Conservation (phyloP, 2,113 vertebrate genomes). For the Prietella phreatophila region DNA sequence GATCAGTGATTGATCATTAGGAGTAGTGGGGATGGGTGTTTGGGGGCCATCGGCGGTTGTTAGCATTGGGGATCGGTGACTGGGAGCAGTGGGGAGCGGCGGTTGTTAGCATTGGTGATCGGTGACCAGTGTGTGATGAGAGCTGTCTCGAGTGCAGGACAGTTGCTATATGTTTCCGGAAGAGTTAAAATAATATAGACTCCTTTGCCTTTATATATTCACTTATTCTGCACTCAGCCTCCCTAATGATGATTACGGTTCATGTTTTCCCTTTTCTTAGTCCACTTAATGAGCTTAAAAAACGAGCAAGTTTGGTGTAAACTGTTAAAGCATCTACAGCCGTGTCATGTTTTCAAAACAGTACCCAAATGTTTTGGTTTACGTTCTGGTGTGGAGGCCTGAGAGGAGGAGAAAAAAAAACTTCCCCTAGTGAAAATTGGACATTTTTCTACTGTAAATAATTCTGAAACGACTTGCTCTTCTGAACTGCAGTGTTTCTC, state of each 20-base stretch:
- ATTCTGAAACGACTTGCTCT: not conserved
- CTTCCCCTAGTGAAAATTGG: no score
- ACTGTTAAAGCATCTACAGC: not conserved
- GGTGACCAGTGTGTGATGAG: not conserved
- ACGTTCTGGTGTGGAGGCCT: not conserved
- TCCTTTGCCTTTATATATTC: not conserved
- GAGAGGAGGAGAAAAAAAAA: no score
- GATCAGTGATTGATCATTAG: not conserved
- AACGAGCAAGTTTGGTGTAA: not conserved
- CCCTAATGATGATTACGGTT: not conserved
- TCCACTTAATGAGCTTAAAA: slow-evolving; percentile 2
- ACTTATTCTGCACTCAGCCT: not conserved
- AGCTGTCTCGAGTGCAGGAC: not conserved
- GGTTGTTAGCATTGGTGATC: no score
- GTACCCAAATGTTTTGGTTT: not conserved
- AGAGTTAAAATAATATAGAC: not conserved
- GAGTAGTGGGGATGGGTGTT: no score
- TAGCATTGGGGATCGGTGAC: not conserved
- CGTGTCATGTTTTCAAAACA: not conserved
- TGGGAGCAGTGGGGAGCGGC: not conserved
- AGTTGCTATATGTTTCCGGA: not conserved
- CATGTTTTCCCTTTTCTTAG: not conserved
- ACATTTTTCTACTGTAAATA: not conserved
- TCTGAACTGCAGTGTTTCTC: not conserved
- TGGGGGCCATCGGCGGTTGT: no score